Conservation (phyloP, 2,797 vertebrate species). For the Macropodus opercularis region DNA sequence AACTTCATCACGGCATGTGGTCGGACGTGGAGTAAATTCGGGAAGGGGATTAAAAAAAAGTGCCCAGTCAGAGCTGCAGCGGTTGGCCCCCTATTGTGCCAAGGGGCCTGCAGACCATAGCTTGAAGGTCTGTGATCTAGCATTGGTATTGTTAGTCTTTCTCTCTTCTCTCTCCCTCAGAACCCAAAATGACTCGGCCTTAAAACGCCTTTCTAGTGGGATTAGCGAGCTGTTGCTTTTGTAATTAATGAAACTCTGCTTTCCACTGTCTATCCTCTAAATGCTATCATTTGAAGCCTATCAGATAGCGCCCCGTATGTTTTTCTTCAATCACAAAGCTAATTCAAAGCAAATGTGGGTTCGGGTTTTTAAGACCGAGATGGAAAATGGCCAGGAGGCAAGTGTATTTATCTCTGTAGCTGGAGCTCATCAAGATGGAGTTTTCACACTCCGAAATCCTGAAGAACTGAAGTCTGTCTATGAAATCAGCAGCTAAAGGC, state of each 20-base stretch:
- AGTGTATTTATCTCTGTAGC: conserved; percentile 54
- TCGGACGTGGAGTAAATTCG: conserved; percentile 91
- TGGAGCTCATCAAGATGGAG: conserved; percentile 63
- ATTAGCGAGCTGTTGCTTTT: conserved; percentile 91
- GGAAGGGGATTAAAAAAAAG: conserved; percentile 89
- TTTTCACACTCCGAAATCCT: conserved; percentile 41
- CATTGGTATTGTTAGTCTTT: conserved; percentile 93
- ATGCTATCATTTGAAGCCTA: conserved; percentile 85
- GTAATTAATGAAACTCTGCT: conserved; percentile 96
- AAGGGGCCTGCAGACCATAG: conserved; percentile 87
- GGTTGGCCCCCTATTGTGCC: conserved; percentile 89
- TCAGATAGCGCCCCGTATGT: conserved; percentile 82
- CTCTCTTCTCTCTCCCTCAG: conserved; percentile 82
- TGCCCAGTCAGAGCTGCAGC: conserved; percentile 89
- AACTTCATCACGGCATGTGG: conserved; percentile 99
- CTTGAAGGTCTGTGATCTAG: conserved; percentile 94
- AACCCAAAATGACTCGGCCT: conserved; percentile 86
- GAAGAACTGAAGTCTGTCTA: conserved; percentile 22
- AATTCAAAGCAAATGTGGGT: conserved; percentile 64
- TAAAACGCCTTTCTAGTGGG: conserved; percentile 90
- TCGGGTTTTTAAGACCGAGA: conserved; percentile 42
- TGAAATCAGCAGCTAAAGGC: conserved; percentile 25
- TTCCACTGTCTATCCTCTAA: conserved; percentile 84
- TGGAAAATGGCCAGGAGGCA: conserved; percentile 42
- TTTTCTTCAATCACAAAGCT: conserved; percentile 62